A percentile compares a stretch with the other conserved stretches of the same genome.
These are phyloP conservation scores for Onthophagus sagittarius DNA, from an alignment of 2,888 invertebrate genomes.

Conservation along the genomic window DNA sequence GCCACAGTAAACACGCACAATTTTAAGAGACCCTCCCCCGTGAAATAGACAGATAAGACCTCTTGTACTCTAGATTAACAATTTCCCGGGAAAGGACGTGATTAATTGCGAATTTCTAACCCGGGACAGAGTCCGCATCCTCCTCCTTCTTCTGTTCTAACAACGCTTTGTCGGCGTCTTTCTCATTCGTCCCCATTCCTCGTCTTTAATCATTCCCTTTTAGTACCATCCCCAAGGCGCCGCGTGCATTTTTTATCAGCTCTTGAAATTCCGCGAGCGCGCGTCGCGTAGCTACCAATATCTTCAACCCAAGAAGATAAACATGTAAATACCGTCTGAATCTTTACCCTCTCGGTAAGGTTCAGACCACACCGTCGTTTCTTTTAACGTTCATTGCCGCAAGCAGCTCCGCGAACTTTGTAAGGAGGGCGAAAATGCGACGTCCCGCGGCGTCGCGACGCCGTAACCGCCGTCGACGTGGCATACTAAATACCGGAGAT, in stretches of 20 bases:
- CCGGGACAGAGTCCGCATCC: neutral
- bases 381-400: neutral
- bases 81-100: neutral
- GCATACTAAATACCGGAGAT: constrained; percentile 11
- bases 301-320: neutral
- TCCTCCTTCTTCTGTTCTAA: neutral
- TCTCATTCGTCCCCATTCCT: neutral
- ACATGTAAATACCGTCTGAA: neutral
- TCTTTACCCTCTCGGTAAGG: neutral
- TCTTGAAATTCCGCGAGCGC: neutral
- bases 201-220: neutral
- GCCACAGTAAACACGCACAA: neutral
- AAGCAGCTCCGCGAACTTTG: neutral
- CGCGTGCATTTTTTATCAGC: neutral
- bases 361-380: neutral
- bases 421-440: neutral
- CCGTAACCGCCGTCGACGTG: neutral
- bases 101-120: neutral
- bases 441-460: constrained; percentile 4
- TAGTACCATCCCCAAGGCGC: neutral
- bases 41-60: neutral
- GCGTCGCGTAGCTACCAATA: neutral
- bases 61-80: neutral
- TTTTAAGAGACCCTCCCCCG: neutral
- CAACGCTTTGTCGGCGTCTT: neutral